Base-by-base conservation (phyloP, 2,797 vertebrate genomes). In the Notamacropus eugenii region DNA sequence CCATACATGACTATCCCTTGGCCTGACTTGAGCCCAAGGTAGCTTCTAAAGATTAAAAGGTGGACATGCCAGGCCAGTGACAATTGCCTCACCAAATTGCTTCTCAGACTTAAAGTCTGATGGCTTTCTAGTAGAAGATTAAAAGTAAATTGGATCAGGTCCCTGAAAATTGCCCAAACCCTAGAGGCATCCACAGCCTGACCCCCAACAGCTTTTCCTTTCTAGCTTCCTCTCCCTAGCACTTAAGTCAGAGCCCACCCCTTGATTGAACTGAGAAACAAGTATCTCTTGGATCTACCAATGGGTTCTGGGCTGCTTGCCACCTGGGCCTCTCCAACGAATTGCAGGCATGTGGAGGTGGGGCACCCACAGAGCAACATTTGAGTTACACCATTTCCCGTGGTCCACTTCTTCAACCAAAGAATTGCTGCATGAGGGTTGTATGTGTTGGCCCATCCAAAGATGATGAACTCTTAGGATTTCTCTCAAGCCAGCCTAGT, bases 391-490 rank as follows among this genome's bases (percentile, higher is more conserved):
- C 28, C 3, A 19, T 95, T 95, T 93, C 91, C 14, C 8, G 3
- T 34, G 5, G 16, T 24, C 29, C 90, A 22, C 54, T 34, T 56
- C 52, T 91, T 24, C 59, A 52, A 14, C 31, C 93, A 28, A 96
- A 95, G 22, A 6, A 56, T n/a, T 0, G 6, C 90, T 91, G 52
- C 28, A 31, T 16, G 29, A 54, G 93, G 50, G 19, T 59, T 94
- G 95, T 91, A 29, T 95, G 91, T 92, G 8, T 95, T 95, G 56
- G 40, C 46, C 58, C 87, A 12, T 62, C 1, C 4, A 55, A 62
- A 91, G 54, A 92, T 14, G 93, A 34, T 82, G 82, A 94, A 95
- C 96, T 94, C 74, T 95, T 97, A 92, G 62, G 59, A 94, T 92
- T 22, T 57, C 82, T 55, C 31, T 95, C 55, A 31, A 91, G 67